Percentiles rank a stretch among this genome's conserved stretches.
phyloP scores from a whole-genome alignment of 2,888 invertebrate genomes.

The Cistogaster globosa region DNA sequence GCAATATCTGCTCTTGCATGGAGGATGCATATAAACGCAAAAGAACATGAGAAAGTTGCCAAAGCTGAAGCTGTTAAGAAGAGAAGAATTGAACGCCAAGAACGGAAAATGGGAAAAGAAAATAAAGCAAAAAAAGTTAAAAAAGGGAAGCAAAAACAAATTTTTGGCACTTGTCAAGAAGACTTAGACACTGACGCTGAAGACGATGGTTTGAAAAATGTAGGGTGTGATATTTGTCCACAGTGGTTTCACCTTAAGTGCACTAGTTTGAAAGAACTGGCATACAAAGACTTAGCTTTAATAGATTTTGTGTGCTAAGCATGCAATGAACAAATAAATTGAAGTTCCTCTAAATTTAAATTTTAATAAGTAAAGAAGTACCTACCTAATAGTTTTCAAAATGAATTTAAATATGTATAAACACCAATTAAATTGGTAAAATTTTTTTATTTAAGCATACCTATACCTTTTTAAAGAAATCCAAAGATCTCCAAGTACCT shows the following conservation, averaged over 20 bases:
- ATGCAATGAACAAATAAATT: not conserved
- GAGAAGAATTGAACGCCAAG: no score
- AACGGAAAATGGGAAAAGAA: no score
- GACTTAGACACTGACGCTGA: no score
- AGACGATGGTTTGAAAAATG: conserved; percentile 17
- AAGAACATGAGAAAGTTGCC: no score
- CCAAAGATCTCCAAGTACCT: no score
- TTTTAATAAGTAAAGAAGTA: not conserved
- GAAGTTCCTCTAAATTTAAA: not conserved
- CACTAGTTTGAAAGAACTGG: conserved; percentile 14
- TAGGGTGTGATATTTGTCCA: conserved; percentile 44
- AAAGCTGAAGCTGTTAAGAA: no score
- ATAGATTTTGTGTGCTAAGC: conserved; percentile 24
- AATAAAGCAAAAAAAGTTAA: no score
- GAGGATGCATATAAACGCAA: no score
- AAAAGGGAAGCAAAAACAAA: conserved; percentile 14
- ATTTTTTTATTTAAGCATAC: no score
- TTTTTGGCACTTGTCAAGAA: conserved; percentile 18
- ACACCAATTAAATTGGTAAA: no score
- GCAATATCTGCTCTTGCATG: no score
- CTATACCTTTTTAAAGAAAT: no score
- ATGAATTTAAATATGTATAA: not conserved
- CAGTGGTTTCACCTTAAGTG: conserved; percentile 35
- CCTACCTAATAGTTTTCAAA: not conserved
- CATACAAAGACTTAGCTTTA: not conserved